Conservation (phyloP, 2,888 invertebrate genomes). For the Rhaphigaster nebulosa region DNA sequence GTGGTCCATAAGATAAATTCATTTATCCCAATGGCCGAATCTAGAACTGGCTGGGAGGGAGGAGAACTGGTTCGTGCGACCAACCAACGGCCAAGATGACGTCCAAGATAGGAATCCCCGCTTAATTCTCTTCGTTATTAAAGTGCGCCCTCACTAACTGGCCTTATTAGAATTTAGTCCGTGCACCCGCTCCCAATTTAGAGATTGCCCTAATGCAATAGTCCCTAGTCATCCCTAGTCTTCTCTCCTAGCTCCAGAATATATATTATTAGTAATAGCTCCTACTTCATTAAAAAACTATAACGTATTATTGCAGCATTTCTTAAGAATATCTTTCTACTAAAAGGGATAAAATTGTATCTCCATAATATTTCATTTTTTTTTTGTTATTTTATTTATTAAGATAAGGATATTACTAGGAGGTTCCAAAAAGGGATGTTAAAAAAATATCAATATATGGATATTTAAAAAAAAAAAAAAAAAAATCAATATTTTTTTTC, state of each 20-base stretch:
- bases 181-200: conserved; percentile 25
- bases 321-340: background rate
- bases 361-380: too few species aligned
- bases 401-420: too few species aligned
- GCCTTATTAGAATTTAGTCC: conserved; percentile 36
- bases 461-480: too few species aligned
- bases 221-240: background rate
- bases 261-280: background rate
- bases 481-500: too few species aligned
- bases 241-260: background rate
- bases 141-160: background rate
- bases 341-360: too few species aligned
- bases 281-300: background rate
- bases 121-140: conserved; percentile 22
- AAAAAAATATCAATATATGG: too few species aligned
- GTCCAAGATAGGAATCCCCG: conserved; percentile 12
- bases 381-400: too few species aligned
- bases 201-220: conserved; percentile 33
- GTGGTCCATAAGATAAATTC: conserved; percentile 29
- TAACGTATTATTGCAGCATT: background rate
- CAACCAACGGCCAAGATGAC: background rate
- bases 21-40: conserved; percentile 22
- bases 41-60: background rate
- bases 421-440: too few species aligned
- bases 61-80: background rate